These are phyloP conservation scores for Axea sp. DNA, from an alignment of 2,888 invertebrate genomes.

Conservation along the genomic window DNA sequence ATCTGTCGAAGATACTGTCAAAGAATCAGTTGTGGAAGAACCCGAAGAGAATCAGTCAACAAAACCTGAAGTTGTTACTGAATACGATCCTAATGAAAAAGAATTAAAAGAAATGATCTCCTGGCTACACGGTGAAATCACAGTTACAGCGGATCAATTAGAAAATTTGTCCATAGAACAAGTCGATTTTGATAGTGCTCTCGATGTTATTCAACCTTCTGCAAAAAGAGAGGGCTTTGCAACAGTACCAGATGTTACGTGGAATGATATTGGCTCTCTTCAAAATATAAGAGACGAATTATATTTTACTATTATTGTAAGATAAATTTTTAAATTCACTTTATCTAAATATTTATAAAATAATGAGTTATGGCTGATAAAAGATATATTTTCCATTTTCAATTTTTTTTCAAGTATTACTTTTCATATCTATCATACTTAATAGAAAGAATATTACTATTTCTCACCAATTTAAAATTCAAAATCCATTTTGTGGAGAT, in stretches of 20 bases:
- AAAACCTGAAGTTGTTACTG: constrained; percentile 1
- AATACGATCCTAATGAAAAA: constrained; percentile 80
- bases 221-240: constrained; percentile 98
- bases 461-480: too few species aligned
- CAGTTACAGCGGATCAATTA: constrained; percentile 84
- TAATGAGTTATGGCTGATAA: too few species aligned
- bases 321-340: constrained; percentile 58
- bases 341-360: too few species aligned
- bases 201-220: constrained; percentile 93
- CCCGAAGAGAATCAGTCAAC: constrained; percentile 17
- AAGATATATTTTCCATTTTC: too few species aligned
- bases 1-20: constrained; percentile 39
- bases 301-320: constrained; percentile 91
- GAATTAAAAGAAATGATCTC: constrained; percentile 83
- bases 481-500: too few species aligned
- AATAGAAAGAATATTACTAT: too few species aligned
- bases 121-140: constrained; percentile 84
- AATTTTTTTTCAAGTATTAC: too few species aligned
- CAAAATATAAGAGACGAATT: constrained; percentile 92
- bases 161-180: constrained; percentile 85
- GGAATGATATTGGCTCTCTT: constrained; percentile 97
- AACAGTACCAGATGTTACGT: constrained; percentile 97
- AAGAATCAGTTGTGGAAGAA: constrained; percentile 36
- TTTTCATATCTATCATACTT: too few species aligned
- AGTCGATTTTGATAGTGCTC: constrained; percentile 88